Evolutionary conservation across 1,140 invertebrate genomes (phyloP), one percentile per base, ranked within the genome.

Genomic region (Magallana angulata): DNA sequence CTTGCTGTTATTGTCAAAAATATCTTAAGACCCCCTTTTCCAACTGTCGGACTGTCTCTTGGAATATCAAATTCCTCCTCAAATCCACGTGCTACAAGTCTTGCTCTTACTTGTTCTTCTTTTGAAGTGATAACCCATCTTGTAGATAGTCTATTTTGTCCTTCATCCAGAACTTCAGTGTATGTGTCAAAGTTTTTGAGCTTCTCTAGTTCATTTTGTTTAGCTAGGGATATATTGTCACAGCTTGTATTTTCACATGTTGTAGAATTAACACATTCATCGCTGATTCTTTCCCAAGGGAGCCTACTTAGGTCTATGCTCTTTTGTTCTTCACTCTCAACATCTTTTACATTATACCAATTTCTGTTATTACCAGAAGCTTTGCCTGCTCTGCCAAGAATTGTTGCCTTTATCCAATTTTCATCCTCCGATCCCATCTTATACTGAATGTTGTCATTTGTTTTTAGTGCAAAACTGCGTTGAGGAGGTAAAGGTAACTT

Each of bases 1-100:
- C 64, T 87, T 14, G 88, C 76, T 48, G 71, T 71, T 62, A 89
- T 30, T 7, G 85, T 58, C 30, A 89, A 80, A 84, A 90, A 85
- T 84, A 87, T 84, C 76, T 85, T 86, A 6, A 91, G 86, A 24
- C 84, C 16, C n/a, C 87, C 85, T 88, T 91, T 91, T 30, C 82
- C 83, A 59, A 91, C 85, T n/a, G 88, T 90, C 57, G 87, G 85
- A 71, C 88, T 89, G 80, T 89, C 88, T 62, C 82, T 91, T 16
- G 85, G 84, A 30, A 89, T 87, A 59, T 62, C 80, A 58, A 4
- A 85, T 1, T 89, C 14, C 81, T 91, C 88, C 84, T 91, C 87
- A 87, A 91, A 89, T 6, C 88, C 90, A 71, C 90, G 59, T 14
- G 85, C 89, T 36, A 89, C 89, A 57, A 89, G 81, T 68, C 87